Conservation (phyloP, 2,113 vertebrate genomes). For the Varanus salvator region DNA sequence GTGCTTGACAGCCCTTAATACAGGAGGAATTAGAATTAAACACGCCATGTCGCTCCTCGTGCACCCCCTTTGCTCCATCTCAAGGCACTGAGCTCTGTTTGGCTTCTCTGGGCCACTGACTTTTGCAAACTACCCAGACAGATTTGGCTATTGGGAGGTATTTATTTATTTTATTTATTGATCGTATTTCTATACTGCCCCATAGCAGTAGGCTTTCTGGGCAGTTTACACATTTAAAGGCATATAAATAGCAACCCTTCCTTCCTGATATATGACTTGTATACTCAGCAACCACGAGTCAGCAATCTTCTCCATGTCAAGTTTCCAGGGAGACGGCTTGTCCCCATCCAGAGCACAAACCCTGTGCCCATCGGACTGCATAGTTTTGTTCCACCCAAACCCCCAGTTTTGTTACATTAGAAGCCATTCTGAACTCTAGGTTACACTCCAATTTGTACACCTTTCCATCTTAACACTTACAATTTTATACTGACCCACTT, state of each 20-base stretch:
- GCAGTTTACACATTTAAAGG: no score
- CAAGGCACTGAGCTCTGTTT: conserved; percentile 14
- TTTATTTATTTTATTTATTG: no score
- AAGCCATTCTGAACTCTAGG: conserved; percentile 28
- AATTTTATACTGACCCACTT: neutral
- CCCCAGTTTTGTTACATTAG: neutral
- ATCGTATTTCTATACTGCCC: no score
- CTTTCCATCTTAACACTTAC: conserved; percentile 46
- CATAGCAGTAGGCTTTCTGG: no score
- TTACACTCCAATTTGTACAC: conserved; percentile 46
- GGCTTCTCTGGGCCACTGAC: conserved; percentile 51
- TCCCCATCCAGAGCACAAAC: neutral
- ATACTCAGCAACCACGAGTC: neutral
- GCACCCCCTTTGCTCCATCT: conserved; percentile 9
- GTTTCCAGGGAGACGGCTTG: neutral
- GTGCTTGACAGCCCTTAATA: conserved; percentile 43
- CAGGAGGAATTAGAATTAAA: conserved; percentile 44
- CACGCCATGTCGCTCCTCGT: neutral
- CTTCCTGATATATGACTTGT: neutral
- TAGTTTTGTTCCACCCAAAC: neutral
- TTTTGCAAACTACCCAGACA: no score
- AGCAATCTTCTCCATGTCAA: neutral
- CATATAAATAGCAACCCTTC: no score
- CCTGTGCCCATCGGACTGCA: neutral
- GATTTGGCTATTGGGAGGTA: no score